A percentile compares a stretch with the other conserved stretches of the same genome.
Evolutionary conservation across 2,797 vertebrate genomes (phyloP).

Genomic region (Austrolebias charrua): DNA sequence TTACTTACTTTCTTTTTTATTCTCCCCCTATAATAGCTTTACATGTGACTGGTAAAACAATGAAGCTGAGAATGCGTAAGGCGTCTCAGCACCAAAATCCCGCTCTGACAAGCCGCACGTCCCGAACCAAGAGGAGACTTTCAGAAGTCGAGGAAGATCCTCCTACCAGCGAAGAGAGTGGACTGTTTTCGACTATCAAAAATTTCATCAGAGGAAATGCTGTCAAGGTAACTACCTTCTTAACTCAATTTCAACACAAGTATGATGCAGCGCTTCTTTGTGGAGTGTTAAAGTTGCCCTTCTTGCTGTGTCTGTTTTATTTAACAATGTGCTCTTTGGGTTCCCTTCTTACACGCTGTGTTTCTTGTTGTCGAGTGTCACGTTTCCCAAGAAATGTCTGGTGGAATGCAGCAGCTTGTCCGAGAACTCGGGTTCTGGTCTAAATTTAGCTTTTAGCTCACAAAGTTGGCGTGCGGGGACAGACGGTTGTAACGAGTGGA

Average conservation of each 20-base stretch:
- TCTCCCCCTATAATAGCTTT: constrained; percentile 74
- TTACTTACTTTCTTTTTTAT: constrained; percentile 2
- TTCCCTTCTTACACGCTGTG: constrained; percentile 52
- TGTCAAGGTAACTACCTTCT: constrained; percentile 83
- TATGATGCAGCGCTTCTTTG: not conserved
- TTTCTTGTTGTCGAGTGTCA: constrained; percentile 72
- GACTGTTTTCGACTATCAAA: constrained; percentile 94
- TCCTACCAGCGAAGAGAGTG: constrained; percentile 83
- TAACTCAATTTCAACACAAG: not conserved
- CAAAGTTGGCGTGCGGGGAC: constrained; percentile 69
- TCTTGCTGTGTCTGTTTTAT: constrained; percentile 13
- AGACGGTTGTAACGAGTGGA: constrained; percentile 71
- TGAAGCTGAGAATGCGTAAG: constrained; percentile 99
- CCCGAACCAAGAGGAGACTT: constrained; percentile 91
- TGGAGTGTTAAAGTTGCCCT: not conserved
- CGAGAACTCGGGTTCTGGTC: constrained; percentile 70
- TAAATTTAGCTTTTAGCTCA: constrained; percentile 79
- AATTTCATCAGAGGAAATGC: constrained; percentile 96
- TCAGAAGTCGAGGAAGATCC: constrained; percentile 89
- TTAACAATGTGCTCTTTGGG: constrained; percentile 30
- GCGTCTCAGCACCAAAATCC: constrained; percentile 92
- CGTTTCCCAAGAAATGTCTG: constrained; percentile 73
- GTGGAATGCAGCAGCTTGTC: constrained; percentile 78
- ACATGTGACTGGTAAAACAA: constrained; percentile 91
- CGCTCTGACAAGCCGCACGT: constrained; percentile 81